These are phyloP conservation scores for Volucella inflata DNA, from an alignment of 2,888 invertebrate genomes.

Conservation along the genomic window DNA sequence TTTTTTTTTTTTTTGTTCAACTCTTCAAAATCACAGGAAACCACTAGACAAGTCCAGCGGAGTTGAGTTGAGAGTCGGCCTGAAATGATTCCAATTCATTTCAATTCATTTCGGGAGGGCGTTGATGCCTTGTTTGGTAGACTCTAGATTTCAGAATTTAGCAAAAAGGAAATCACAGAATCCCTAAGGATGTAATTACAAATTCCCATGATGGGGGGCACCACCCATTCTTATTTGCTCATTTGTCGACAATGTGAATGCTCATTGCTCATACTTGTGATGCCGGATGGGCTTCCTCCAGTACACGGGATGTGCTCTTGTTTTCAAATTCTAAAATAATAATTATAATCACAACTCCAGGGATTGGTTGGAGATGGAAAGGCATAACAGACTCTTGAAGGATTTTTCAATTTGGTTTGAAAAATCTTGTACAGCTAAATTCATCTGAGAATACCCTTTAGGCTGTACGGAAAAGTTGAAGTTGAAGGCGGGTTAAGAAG, in stretches of 20 bases:
- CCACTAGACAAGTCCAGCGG: conserved; percentile 5
- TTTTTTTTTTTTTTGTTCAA: background rate
- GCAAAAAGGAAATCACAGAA: conserved; percentile 47
- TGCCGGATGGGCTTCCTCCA: background rate
- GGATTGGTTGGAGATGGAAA: background rate
- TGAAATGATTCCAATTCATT: conserved; percentile 62
- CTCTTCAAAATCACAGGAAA: conserved; percentile 23
- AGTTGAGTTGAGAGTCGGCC: conserved; percentile 10
- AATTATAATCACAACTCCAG: conserved; percentile 63
- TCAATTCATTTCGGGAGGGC: conserved; percentile 53
- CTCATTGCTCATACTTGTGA: background rate
- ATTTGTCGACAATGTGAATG: conserved; percentile 1
- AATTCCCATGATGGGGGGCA: conserved; percentile 57
- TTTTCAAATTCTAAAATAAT: conserved; percentile 65
- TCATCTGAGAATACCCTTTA: conserved; percentile 37
- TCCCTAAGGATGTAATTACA: conserved; percentile 73
- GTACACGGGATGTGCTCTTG: conserved; percentile 20
- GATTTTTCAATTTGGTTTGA: conserved; percentile 68
- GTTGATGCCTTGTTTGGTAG: conserved; percentile 46
- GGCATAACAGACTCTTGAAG: conserved; percentile 50
- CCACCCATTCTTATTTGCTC: conserved; percentile 46
- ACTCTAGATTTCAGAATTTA: conserved; percentile 1
- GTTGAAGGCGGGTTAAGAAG: too few species aligned
- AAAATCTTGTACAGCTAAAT: conserved; percentile 21
- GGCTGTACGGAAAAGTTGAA: conserved; percentile 5